Percentiles rank a stretch among this genome's conserved stretches.
Conservation (phyloP, 2,797 vertebrate genomes). For the Atherinosoma microstoma region DNA sequence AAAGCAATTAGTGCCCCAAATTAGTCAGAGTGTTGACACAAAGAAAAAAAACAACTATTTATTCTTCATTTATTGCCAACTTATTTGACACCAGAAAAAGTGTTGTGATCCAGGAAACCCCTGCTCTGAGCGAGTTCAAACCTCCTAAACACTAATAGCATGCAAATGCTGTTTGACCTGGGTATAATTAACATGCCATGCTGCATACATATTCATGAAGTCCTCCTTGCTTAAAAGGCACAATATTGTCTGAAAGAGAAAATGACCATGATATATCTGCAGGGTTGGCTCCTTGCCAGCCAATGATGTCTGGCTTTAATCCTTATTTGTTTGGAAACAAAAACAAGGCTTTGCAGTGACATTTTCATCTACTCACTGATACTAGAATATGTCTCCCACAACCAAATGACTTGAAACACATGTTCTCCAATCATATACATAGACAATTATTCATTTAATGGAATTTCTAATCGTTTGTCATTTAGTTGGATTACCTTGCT, state of each 20-base stretch:
- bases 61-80: conserved; percentile 19
- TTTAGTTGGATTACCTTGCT: no score
- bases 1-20: conserved; percentile 1
- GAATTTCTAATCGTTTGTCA: background rate
- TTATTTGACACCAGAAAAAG: conserved; percentile 25
- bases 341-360: conserved; percentile 30
- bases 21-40: conserved; percentile 1
- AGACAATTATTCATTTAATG: background rate
- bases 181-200: conserved; percentile 48
- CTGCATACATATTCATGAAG: conserved; percentile 64
- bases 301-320: conserved; percentile 48
- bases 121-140: conserved; percentile 8
- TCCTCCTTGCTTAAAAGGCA: conserved; percentile 43
- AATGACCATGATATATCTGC: conserved; percentile 44
- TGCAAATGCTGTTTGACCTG: conserved; percentile 61
- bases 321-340: conserved; percentile 46
- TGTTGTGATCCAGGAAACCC: conserved; percentile 30
- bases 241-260: conserved; percentile 47
- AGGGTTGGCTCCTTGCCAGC: conserved; percentile 34
- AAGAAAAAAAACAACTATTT: conserved; percentile 8
- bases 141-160: conserved; percentile 54
- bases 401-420: conserved; percentile 19
- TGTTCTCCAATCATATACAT: conserved; percentile 3
- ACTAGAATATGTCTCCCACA: background rate
- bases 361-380: conserved; percentile 23